phyloP scores from a whole-genome alignment of 2,888 invertebrate genomes.

The Sminthurides aquaticus region DNA sequence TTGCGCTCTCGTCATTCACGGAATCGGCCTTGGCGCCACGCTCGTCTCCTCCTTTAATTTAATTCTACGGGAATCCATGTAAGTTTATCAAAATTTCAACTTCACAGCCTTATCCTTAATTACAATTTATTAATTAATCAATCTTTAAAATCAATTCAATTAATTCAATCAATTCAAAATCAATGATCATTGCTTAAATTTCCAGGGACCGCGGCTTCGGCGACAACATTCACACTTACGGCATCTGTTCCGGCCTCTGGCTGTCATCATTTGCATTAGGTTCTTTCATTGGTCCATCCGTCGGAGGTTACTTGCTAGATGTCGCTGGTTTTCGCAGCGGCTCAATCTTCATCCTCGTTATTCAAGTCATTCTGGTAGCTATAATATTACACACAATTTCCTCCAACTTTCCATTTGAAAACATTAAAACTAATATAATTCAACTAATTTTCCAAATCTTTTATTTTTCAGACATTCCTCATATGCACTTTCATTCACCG shows the following conservation, averaged over 20 bases:
- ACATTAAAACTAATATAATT: too few relatives aligned
- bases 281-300: background rate
- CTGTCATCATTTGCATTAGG: background rate
- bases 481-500: too few relatives aligned
- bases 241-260: background rate
- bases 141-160: too few relatives aligned
- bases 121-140: too few relatives aligned
- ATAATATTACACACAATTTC: too few relatives aligned
- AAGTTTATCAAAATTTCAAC: slow-evolving; percentile 30
- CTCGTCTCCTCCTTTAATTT: slow-evolving; percentile 80
- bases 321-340: background rate
- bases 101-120: background rate
- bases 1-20: slow-evolving; percentile 67
- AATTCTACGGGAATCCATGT: slow-evolving; percentile 72
- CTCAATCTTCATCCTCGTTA: background rate
- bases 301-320: background rate
- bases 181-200: background rate
- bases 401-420: too few relatives aligned
- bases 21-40: slow-evolving; percentile 75
- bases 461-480: too few relatives aligned
- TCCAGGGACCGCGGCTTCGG: slow-evolving; percentile 56
- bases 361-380: background rate
- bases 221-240: background rate
- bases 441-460: too few relatives aligned
- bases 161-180: background rate